Evolutionary conservation across 2,888 invertebrate species (phyloP).

Genomic region (Alloscopus bannaensis): DNA sequence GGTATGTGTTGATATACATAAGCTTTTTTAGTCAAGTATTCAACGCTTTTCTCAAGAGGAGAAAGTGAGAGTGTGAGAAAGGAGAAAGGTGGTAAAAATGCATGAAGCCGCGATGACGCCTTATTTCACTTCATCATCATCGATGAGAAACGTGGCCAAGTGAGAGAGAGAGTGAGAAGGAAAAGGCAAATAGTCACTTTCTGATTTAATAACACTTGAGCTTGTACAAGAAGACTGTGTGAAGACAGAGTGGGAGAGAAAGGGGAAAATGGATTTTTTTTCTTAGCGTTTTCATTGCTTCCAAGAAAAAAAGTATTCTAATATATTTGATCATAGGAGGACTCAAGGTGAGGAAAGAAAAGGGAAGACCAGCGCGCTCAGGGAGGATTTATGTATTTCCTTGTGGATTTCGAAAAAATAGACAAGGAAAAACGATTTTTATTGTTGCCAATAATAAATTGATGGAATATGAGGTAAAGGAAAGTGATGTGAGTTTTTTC

Average conservation of each 20-base stretch:
- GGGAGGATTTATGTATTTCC: too few relatives aligned
- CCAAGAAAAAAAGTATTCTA: background rate
- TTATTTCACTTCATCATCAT: slow-evolving; percentile 14
- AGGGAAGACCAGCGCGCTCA: background rate
- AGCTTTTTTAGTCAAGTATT: too few relatives aligned
- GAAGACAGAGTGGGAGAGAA: background rate
- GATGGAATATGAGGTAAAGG: background rate
- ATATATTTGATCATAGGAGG: background rate
- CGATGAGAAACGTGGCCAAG: slow-evolving; percentile 3
- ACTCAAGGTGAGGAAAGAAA: background rate
- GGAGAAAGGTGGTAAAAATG: background rate
- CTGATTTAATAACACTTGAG: slow-evolving; percentile 2
- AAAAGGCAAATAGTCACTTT: slow-evolving; percentile 36
- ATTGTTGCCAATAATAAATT: background rate
- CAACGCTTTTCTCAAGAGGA: background rate
- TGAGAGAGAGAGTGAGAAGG: slow-evolving; percentile 1
- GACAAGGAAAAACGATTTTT: too few relatives aligned
- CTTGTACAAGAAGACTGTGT: background rate
- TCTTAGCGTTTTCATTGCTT: background rate
- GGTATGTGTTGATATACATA: too few relatives aligned
- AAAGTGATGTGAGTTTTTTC: background rate
- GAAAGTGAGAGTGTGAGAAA: background rate
- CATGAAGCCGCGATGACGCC: slow-evolving; percentile 10
- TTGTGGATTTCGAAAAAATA: too few relatives aligned
- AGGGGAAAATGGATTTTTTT: background rate